Evolutionary conservation across 1,140 invertebrate species (phyloP).

Genomic region (Antheraea mylitta): DNA sequence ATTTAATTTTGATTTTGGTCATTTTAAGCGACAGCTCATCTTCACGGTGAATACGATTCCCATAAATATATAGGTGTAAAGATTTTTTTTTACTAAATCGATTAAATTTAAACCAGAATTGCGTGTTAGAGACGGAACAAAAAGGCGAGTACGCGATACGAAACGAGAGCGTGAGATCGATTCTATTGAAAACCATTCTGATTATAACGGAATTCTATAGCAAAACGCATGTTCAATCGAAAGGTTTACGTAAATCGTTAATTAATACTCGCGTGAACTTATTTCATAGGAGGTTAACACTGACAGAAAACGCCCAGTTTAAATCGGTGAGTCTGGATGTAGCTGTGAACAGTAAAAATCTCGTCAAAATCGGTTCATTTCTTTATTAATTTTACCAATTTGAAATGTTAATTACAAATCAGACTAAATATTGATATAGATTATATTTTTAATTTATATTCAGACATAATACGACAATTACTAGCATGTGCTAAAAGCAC

Average conservation of each 20-base stretch:
- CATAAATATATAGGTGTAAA: not conserved
- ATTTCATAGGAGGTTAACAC: too few species aligned
- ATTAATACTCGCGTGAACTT: not conserved
- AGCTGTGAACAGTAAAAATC: not conserved
- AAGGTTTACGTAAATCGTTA: conserved; percentile 3
- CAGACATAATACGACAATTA: too few species aligned
- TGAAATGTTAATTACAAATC: too few species aligned
- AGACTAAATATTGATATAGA: too few species aligned
- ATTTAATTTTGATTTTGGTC: too few species aligned
- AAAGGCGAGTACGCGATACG: conserved; percentile 1
- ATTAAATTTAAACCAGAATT: not conserved
- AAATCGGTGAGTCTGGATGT: too few species aligned
- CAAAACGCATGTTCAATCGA: not conserved
- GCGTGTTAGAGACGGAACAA: conserved; percentile 1
- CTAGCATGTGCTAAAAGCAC: too few species aligned
- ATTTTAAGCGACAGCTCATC: too few species aligned
- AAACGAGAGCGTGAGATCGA: conserved; percentile 11
- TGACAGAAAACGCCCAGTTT: too few species aligned
- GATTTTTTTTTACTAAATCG: not conserved
- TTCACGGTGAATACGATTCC: not conserved
- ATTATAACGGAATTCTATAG: conserved; percentile 10
- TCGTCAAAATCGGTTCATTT: not conserved
- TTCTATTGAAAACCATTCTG: conserved; percentile 8
- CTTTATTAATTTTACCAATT: too few species aligned
- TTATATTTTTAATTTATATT: too few species aligned